These are phyloP conservation scores for Trachythela sp. DNA, from an alignment of 64 coral and sea anemone species.

Conservation along the genomic window DNA sequence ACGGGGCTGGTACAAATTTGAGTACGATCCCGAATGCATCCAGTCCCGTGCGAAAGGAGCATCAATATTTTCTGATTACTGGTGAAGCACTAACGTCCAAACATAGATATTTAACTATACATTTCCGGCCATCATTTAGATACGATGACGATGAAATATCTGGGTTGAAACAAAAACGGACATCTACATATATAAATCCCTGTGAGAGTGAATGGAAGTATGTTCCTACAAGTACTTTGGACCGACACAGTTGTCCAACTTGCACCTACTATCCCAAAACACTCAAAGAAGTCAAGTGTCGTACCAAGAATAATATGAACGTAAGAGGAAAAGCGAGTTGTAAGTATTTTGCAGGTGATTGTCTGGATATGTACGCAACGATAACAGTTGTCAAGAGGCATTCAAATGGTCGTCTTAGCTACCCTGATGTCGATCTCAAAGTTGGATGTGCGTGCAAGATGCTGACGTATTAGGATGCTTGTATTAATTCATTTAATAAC, in stretches of 20 bases:
- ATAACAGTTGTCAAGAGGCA: not conserved
- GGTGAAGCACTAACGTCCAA: too few species aligned
- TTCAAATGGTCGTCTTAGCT: not conserved
- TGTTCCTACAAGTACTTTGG: not conserved
- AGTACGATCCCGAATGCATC: too few species aligned
- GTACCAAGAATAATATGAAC: not conserved
- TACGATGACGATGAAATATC: not conserved
- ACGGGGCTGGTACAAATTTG: too few species aligned
- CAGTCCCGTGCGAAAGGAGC: too few species aligned
- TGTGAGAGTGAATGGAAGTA: not conserved
- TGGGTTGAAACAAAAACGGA: not conserved
- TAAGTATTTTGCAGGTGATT: not conserved
- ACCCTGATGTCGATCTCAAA: too few species aligned
- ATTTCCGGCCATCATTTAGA: not conserved
- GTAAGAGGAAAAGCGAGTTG: not conserved
- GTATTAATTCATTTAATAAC: too few species aligned
- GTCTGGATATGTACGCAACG: not conserved
- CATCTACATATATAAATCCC: not conserved
- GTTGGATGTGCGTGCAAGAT: too few species aligned
- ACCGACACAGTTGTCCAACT: not conserved
- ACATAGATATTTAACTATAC: too few species aligned
- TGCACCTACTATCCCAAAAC: not conserved
- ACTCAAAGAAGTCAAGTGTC: not conserved
- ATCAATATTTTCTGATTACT: too few species aligned
- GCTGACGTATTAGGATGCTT: too few species aligned